These are phyloP conservation scores for Oostethus manadensis DNA, from an alignment of 2,113 vertebrate species.

Conservation along the genomic window DNA sequence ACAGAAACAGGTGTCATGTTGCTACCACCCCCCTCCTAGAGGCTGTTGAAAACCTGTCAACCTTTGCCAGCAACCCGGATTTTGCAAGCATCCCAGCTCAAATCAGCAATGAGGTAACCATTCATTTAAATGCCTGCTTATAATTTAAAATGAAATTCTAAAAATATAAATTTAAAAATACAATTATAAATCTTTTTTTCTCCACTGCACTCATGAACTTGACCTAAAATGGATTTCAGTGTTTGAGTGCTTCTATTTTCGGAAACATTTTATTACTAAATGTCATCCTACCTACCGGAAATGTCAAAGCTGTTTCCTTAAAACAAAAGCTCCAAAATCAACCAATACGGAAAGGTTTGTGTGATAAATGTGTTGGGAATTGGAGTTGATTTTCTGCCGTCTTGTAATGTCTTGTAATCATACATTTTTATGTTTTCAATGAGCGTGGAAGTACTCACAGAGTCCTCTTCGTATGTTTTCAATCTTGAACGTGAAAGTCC, in stretches of 20 bases:
- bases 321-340: conserved; percentile 36
- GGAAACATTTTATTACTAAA: conserved; percentile 19
- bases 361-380: conserved; percentile 15
- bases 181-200: too few relatives aligned
- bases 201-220: not conserved
- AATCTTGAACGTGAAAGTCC: conserved; percentile 31
- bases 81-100: conserved; percentile 96
- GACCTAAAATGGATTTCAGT: conserved; percentile 1
- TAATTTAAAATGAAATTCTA: not conserved
- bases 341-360: conserved; percentile 34
- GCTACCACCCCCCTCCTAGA: conserved; percentile 90
- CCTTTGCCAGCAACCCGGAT: conserved; percentile 94
- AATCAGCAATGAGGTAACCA: conserved; percentile 89
- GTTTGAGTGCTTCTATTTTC: conserved; percentile 8
- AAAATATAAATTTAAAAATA: too few relatives aligned
- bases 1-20: conserved; percentile 85
- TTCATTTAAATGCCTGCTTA: conserved; percentile 10
- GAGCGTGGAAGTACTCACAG: conserved; percentile 24
- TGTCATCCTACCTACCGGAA: conserved; percentile 3
- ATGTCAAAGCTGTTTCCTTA: conserved; percentile 18
- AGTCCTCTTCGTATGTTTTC: conserved; percentile 45
- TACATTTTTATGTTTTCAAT: conserved; percentile 44
- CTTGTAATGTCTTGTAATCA: conserved; percentile 31
- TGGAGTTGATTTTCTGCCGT: conserved; percentile 28
- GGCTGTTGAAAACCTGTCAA: conserved; percentile 93